Evolutionary conservation across 2,797 vertebrate genomes (phyloP), one percentile per base, ranked within the genome.

Genomic region (Sebastolobus alascanus): DNA sequence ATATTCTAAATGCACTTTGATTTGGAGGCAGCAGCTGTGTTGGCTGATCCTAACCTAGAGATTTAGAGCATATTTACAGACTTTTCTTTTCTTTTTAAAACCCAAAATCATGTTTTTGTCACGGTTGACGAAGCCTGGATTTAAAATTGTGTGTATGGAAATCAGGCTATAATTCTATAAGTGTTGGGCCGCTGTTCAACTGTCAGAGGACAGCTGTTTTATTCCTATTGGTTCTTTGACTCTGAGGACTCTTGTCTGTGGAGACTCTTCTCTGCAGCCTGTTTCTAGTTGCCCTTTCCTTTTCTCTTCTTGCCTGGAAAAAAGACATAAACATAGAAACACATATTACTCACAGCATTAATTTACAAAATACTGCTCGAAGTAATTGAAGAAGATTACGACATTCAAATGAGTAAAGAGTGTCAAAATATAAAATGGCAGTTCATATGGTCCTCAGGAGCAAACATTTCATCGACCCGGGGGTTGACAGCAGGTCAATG

Each of bases 221-320:
- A 37, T 22, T 35, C 38, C 38, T 20, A 10, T 46, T 55, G 50
- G 8, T 20, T 63, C 66, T 18, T 80, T 33, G 40, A 68, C 55
- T 43, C 27, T 22, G 22, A n/a, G 46, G 29, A 43, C 37, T 61
- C 13, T 60, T 9, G 13, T 54, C 50, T 11, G 14, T 22, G 9
- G 13, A 79, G 68, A 50, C 25, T 37, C 79, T 11, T 68, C 56
- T 75, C 33, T 2, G 37, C 65, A n/a, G 58, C 58, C 50, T 38
- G 46, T 77, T 63, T 81, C 8, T 82, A 93, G 85, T 96, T 96
- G 66, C 96, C 96, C 86, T 97, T 97, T 58, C 95, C 96, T 82
- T 96, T 97, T 87, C 94, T 96, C 87, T 97, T 97, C 92, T 93
- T 94, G 75, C 91, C 93, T 97, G 95, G 67, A 74, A 78, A 77